Percentiles rank a stretch among this genome's conserved stretches.
Evolutionary conservation across 2,888 invertebrate genomes (phyloP).

Genomic region (Listrodromus nycthemerus): DNA sequence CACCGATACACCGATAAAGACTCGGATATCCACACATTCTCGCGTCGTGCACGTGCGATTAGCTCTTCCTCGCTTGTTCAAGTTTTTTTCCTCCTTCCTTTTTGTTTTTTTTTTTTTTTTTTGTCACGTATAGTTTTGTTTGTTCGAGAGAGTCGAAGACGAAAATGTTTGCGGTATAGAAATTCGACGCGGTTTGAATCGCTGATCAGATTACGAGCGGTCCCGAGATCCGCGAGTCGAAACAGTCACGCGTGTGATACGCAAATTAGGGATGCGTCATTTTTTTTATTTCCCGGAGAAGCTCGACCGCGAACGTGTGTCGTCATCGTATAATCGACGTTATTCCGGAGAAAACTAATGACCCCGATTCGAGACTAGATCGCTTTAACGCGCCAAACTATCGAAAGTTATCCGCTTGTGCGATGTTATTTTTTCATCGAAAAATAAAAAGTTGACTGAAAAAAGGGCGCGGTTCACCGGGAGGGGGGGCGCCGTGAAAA

Average conservation of each 20-base stretch:
- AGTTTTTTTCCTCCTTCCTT: not conserved
- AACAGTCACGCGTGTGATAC: constrained; percentile 14
- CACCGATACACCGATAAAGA: constrained; percentile 14
- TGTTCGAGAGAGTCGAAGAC: not conserved
- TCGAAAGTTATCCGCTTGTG: not conserved
- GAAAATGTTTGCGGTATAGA: constrained; percentile 13
- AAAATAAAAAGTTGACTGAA: constrained; percentile 1
- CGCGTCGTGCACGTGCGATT: not conserved
- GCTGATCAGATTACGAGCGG: constrained; percentile 26
- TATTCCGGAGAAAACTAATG: not conserved
- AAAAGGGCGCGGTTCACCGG: not conserved
- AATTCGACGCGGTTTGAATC: constrained; percentile 39
- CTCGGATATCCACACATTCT: constrained; percentile 1
- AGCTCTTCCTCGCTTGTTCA: not conserved
- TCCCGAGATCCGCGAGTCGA: not conserved
- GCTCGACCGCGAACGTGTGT: constrained; percentile 23
- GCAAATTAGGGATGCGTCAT: constrained; percentile 33
- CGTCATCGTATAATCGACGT: not conserved
- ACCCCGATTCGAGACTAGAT: not conserved
- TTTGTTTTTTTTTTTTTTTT: not conserved
- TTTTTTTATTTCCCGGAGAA: not conserved
- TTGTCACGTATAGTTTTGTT: not conserved
- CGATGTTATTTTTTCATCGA: constrained; percentile 9
- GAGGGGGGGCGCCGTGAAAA: not conserved
- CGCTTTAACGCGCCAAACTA: not conserved